Base-by-base conservation (phyloP, 1,140 invertebrate genomes). In the Venustaconcha ellipsiformis region DNA sequence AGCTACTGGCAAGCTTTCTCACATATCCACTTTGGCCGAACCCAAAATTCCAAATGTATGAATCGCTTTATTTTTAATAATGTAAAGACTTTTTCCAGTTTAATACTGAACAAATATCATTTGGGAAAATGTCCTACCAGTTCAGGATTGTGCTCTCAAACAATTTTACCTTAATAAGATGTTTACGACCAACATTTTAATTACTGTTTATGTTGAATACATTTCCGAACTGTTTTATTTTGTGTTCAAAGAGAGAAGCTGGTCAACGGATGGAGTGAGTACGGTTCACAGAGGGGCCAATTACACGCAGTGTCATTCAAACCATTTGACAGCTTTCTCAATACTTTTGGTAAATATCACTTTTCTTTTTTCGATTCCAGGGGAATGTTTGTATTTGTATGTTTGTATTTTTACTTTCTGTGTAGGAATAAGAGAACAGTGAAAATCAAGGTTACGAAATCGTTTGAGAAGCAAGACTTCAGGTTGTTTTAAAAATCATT, bases 281-380 rank as follows among this genome's bases (percentile, higher is more conserved):
- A 84, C 83, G 1, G 88, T 87, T 0, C 84, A 82, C 6, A 83
- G 82, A n/a, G 83, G 72, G 18, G 82, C 85, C 11, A 87, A 89
- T 30, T 80, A 80, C 20, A 90, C 86, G 48, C 70, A 86, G 12
- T 92, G 92, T 78, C 74, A 88, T 14, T 89, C 92, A 8, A 83
- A 79, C 48, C 92, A 92, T 82, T 77, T 92, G 78, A 92, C 92
- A 2, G 91, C 91, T n/a, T 92, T 92, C 78, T 91, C 92, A 17
- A 88, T 92, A 13, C 79, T 92, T 5, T 76, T 92, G 70, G 91
- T 92, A 82, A 88, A 89, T 70, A 48, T 79, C 66, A 63, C 57
- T 57, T 67, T 65, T 13, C 23, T 26, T 71, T 18, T 64, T 11
- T 48, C 56, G 1, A 12, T 73, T n/a, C 17, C 5, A 56, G 62